A percentile compares a stretch with the other conserved stretches of the same genome.
Conservation (phyloP, 1,140 invertebrate genomes). For the Pseudomyrmex pallidus region DNA sequence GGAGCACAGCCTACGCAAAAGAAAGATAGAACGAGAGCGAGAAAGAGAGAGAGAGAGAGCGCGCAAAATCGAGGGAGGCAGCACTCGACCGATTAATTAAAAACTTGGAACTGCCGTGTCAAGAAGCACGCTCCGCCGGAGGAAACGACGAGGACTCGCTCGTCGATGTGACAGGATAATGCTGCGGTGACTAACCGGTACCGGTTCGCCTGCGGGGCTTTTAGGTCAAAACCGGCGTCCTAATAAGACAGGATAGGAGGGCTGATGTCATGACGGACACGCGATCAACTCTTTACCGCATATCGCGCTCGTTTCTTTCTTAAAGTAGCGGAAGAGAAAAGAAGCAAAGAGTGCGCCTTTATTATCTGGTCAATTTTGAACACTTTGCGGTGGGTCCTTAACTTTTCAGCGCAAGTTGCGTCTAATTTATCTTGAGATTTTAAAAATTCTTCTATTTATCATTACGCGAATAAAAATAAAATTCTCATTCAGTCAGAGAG, state of each 20-base stretch:
- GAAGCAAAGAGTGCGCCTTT: not conserved
- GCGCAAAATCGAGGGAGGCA: constrained; percentile 55
- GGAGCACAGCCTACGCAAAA: constrained; percentile 6
- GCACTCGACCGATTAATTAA: constrained; percentile 72
- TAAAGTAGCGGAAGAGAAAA: not conserved
- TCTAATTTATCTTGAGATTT: not conserved
- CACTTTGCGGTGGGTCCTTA: not conserved
- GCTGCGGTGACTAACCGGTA: constrained; percentile 39
- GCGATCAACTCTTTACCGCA: not conserved
- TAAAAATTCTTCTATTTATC: not conserved
- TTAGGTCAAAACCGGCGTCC: constrained; percentile 27
- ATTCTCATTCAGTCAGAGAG: not conserved
- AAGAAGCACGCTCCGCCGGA: constrained; percentile 37
- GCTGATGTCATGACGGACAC: not conserved
- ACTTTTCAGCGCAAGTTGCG: not conserved
- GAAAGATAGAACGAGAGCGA: constrained; percentile 44
- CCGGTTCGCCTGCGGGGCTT: constrained; percentile 15
- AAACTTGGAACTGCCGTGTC: constrained; percentile 68
- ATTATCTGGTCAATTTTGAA: not conserved
- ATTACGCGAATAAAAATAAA: too few relatives aligned
- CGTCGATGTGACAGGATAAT: constrained; percentile 53
- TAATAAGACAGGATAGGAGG: constrained; percentile 21
- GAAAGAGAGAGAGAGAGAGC: not conserved
- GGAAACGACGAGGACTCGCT: constrained; percentile 48
- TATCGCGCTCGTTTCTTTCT: not conserved